Evolutionary conservation across 1,140 invertebrate species (phyloP).

Genomic region (Drosophila watanabei): DNA sequence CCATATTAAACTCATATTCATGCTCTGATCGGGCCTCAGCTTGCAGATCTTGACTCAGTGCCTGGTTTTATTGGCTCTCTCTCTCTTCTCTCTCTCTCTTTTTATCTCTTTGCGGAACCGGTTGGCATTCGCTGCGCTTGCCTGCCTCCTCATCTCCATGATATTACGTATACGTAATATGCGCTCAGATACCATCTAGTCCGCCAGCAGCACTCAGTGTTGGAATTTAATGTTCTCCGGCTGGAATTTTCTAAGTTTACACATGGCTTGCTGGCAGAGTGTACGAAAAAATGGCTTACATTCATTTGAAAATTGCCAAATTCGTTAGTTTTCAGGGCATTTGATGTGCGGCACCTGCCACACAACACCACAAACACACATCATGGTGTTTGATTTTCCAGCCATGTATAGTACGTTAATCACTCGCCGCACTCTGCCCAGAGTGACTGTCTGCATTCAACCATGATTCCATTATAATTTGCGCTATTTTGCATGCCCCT

Average conservation of each 20-base stretch:
- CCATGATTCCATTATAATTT: slow-evolving; percentile 77
- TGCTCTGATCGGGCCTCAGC: slow-evolving; percentile 26
- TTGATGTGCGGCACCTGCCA: slow-evolving; percentile 25
- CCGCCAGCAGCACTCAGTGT: slow-evolving; percentile 13
- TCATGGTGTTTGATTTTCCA: slow-evolving; percentile 49
- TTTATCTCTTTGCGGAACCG: slow-evolving; percentile 25
- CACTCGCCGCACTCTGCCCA: slow-evolving; percentile 22
- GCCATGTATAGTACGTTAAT: slow-evolving; percentile 43
- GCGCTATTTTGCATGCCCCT: slow-evolving; percentile 70
- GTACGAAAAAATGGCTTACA: slow-evolving; percentile 3
- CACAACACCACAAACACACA: background rate
- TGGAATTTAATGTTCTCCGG: slow-evolving; percentile 18
- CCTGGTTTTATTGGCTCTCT: slow-evolving; percentile 38
- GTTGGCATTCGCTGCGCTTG: slow-evolving; percentile 57
- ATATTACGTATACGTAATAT: slow-evolving; percentile 49
- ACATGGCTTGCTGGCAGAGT: slow-evolving; percentile 31
- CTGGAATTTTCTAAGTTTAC: slow-evolving; percentile 33
- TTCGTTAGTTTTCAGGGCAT: slow-evolving; percentile 24
- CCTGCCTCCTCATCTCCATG: slow-evolving; percentile 34
- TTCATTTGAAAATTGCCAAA: slow-evolving; percentile 29
- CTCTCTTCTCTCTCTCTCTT: slow-evolving; percentile 11
- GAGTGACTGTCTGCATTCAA: slow-evolving; percentile 65
- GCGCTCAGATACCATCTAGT: slow-evolving; percentile 58
- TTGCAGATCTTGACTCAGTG: slow-evolving; percentile 15
- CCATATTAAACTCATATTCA: slow-evolving; percentile 32